Percentiles rank a stretch among this genome's conserved stretches.
Conservation (phyloP, 1,140 invertebrate genomes). For the Chymomyza costata region DNA sequence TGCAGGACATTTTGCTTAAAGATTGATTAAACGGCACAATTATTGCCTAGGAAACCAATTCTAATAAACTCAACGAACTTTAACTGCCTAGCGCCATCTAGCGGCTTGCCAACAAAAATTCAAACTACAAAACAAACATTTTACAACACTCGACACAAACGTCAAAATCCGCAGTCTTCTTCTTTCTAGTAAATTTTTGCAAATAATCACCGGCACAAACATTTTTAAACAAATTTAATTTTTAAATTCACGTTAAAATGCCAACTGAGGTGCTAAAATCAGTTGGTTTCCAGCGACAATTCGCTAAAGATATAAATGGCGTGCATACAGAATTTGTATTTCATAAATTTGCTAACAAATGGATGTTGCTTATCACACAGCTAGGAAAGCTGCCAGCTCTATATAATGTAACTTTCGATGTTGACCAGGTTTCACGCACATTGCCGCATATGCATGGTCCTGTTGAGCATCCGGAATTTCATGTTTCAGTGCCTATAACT, state of each 20-base stretch:
- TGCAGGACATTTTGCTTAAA: slow-evolving; percentile 76
- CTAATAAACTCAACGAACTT: too few relatives aligned
- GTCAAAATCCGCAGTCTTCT: too few relatives aligned
- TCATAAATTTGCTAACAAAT: slow-evolving; percentile 60
- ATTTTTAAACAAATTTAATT: too few relatives aligned
- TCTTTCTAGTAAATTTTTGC: too few relatives aligned
- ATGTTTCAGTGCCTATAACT: slow-evolving; percentile 53
- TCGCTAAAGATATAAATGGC: slow-evolving; percentile 44
- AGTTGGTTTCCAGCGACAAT: slow-evolving; percentile 56
- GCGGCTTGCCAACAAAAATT: too few relatives aligned
- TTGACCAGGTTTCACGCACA: slow-evolving; percentile 27
- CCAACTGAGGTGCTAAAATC: too few relatives aligned
- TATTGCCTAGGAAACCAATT: slow-evolving; percentile 24
- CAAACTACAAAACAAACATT: too few relatives aligned
- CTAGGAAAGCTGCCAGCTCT: slow-evolving; percentile 55
- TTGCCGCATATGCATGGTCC: slow-evolving; percentile 34
- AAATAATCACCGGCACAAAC: too few relatives aligned
- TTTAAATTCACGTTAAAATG: too few relatives aligned
- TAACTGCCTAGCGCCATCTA: slow-evolving; percentile 22
- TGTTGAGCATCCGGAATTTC: slow-evolving; percentile 32
- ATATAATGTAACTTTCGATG: slow-evolving; percentile 57
- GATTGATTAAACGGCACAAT: slow-evolving; percentile 39
- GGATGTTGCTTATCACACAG: slow-evolving; percentile 62
- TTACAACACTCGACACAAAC: too few relatives aligned
- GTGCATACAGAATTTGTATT: slow-evolving; percentile 57